Conservation (phyloP, 64 coral and sea anemone genomes). For the Dendronephthya gigantea region DNA sequence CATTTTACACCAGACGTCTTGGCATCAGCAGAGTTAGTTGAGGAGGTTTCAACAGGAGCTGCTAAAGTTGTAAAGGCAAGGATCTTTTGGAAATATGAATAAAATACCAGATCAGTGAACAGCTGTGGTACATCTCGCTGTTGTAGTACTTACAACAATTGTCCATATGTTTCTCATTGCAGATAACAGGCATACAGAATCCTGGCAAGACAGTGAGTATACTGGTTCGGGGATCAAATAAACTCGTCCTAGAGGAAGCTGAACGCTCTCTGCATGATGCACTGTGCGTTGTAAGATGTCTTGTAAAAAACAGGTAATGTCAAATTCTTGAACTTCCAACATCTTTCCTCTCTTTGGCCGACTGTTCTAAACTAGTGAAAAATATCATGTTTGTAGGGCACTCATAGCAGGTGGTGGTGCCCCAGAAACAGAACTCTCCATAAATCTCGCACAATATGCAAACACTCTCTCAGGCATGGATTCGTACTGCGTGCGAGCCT, state of each 20-base stretch:
- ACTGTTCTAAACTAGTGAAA: neutral
- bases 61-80: conserved; percentile 93
- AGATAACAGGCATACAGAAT: conserved; percentile 72
- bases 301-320: conserved; percentile 87
- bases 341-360: no score
- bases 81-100: neutral
- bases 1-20: conserved; percentile 98
- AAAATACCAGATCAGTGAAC: no score
- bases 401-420: conserved; percentile 93
- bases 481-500: conserved; percentile 84
- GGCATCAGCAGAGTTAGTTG: conserved; percentile 80
- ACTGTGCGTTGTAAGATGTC: conserved; percentile 84
- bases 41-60: conserved; percentile 71
- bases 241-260: conserved; percentile 85
- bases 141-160: neutral
- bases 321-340: no score
- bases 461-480: conserved; percentile 88
- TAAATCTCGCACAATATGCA: conserved; percentile 64
- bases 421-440: conserved; percentile 84
- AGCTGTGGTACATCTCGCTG: no score
- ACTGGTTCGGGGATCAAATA: conserved; percentile 91
- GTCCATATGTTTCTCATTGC: neutral
- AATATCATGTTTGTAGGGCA: conserved; percentile 36
- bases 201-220: conserved; percentile 94
- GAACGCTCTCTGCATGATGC: conserved; percentile 93